These are phyloP conservation scores for Sebastes minor DNA, from an alignment of 2,797 vertebrate genomes.

Conservation along the genomic window DNA sequence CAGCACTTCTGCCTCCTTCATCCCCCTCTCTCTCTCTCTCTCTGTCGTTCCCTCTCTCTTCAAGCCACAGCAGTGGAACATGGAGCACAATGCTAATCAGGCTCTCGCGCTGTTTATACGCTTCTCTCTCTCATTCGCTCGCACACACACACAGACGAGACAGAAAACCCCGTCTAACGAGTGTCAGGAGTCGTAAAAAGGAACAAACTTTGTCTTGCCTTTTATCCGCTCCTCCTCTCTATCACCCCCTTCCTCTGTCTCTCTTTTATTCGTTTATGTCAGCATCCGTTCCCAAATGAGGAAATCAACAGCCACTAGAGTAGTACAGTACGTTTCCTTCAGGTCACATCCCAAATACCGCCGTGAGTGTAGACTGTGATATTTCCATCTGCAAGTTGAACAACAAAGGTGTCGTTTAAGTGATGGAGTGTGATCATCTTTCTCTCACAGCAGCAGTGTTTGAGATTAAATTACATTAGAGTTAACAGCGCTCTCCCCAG, in stretches of 20 bases:
- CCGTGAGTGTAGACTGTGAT: background rate
- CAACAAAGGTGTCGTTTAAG: background rate
- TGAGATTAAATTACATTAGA: background rate
- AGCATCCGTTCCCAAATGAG: constrained; percentile 21
- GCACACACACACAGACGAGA: background rate
- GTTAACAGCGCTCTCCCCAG: too few species aligned
- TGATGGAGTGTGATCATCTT: background rate
- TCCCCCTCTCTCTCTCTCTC: constrained; percentile 15
- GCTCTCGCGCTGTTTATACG: constrained; percentile 1
- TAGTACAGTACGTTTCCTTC: background rate
- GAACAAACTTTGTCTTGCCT: constrained; percentile 26
- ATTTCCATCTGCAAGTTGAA: background rate
- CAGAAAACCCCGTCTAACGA: constrained; percentile 42
- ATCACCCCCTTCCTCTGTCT: background rate
- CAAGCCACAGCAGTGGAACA: constrained; percentile 78
- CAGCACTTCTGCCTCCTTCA: constrained; percentile 46
- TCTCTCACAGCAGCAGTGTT: background rate
- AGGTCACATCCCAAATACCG: background rate
- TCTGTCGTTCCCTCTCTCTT: constrained; percentile 14
- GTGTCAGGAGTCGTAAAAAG: constrained; percentile 53
- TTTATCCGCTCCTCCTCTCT: constrained; percentile 3
- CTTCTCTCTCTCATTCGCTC: background rate
- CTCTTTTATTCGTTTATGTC: constrained; percentile 3
- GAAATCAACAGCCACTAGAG: constrained; percentile 1
- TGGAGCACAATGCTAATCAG: constrained; percentile 83